Conservation (phyloP, 1,140 invertebrate genomes). For the Amyelois transitella region DNA sequence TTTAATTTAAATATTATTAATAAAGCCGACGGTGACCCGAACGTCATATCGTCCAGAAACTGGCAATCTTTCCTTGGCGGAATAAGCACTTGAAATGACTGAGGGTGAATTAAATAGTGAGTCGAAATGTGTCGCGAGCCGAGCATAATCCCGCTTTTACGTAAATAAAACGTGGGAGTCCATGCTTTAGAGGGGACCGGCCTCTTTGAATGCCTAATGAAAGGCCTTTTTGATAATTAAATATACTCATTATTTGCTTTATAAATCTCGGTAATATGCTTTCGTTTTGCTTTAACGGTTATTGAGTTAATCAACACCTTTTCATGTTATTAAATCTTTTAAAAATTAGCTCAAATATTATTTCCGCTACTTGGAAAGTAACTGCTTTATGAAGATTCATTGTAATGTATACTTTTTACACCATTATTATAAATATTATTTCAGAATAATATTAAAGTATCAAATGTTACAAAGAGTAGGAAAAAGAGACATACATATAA, state of each 20-base stretch:
- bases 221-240: conserved; percentile 35
- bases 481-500: too few relatives aligned
- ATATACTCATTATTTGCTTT: conserved; percentile 30
- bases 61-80: background rate
- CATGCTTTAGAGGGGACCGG: conserved; percentile 14
- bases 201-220: conserved; percentile 43
- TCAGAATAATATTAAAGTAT: too few relatives aligned
- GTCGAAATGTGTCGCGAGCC: conserved; percentile 20
- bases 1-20: conserved; percentile 1
- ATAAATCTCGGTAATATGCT: conserved; percentile 13
- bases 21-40: background rate
- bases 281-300: background rate
- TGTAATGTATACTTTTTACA: too few relatives aligned
- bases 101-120: conserved; percentile 26
- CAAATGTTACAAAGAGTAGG: too few relatives aligned
- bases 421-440: too few relatives aligned
- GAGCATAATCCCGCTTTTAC: conserved; percentile 29
- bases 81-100: conserved; percentile 16
- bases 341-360: too few relatives aligned
- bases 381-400: too few relatives aligned
- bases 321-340: background rate
- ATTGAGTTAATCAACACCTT: background rate
- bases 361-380: too few relatives aligned
- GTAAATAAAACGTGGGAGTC: conserved; percentile 28
- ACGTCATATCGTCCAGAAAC: conserved; percentile 3